phyloP scores from a whole-genome alignment of 2,888 invertebrate species.

The Orthosia incerta region DNA sequence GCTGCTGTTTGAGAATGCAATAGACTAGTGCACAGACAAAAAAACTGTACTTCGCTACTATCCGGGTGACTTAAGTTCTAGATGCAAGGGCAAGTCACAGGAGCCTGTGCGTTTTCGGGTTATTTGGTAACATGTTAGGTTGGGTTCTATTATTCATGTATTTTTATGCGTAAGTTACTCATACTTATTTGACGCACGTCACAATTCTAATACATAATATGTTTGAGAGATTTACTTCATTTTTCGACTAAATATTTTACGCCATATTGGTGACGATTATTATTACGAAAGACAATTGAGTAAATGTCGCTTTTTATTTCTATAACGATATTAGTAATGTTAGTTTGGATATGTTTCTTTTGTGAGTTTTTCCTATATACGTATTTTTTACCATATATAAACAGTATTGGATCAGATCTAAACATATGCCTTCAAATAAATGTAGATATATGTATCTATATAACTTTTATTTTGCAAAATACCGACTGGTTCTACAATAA shows the following conservation, averaged over 20 bases:
- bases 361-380: constrained; percentile 49
- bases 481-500: constrained; percentile 4
- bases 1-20: no score
- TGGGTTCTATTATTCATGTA: neutral
- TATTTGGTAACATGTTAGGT: neutral
- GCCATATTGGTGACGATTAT: constrained; percentile 54
- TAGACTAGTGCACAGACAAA: no score
- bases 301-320: constrained; percentile 34
- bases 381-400: neutral
- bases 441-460: neutral
- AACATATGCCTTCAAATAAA: neutral
- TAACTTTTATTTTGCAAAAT: neutral
- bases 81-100: neutral
- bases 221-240: constrained; percentile 34
- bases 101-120: neutral
- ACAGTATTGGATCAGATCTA: constrained; percentile 18
- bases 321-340: constrained; percentile 37
- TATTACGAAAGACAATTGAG: constrained; percentile 43
- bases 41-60: neutral
- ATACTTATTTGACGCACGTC: constrained; percentile 1
- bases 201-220: constrained; percentile 26
- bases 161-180: neutral
- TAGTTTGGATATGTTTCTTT: constrained; percentile 39
- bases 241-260: constrained; percentile 41
- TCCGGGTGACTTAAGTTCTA: no score